Conservation (phyloP, 2,113 vertebrate species). For the Spheniscus mendiculus region DNA sequence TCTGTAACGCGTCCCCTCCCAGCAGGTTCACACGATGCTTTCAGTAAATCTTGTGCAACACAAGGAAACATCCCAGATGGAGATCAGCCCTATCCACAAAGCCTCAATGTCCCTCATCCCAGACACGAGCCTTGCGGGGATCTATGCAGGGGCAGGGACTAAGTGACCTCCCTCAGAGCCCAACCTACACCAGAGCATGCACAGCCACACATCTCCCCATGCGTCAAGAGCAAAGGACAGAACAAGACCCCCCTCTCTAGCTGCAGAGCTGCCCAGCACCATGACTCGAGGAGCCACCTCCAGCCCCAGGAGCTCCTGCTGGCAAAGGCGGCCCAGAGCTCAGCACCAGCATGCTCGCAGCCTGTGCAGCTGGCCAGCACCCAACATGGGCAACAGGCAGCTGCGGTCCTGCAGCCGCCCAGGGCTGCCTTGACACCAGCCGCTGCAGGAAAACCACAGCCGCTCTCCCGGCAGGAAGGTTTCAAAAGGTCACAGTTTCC, state of each 20-base stretch:
- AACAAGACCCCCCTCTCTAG: not conserved
- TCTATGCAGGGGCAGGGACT: not conserved
- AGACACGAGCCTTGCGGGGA: not conserved
- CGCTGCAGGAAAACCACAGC: not conserved
- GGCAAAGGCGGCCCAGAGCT: not conserved
- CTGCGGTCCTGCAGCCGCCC: not conserved
- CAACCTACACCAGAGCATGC: no score
- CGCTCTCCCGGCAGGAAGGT: not conserved
- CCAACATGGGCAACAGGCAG: rapidly evolving
- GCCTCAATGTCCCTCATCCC: not conserved
- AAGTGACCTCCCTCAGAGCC: not conserved
- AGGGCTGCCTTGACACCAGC: not conserved
- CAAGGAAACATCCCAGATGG: not conserved
- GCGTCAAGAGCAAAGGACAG: not conserved
- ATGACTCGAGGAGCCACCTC: no score
- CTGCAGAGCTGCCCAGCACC: not conserved
- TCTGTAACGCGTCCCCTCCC: not conserved
- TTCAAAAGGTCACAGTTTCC: not conserved
- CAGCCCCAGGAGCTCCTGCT: not conserved
- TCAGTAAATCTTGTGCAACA: not conserved
- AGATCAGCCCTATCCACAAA: not conserved
- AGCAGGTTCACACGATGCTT: not conserved
- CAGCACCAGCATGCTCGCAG: not conserved
- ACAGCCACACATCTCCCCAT: rapidly evolving
- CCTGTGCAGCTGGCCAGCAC: rapidly evolving